A percentile compares a stretch with the other conserved stretches of the same genome.
phyloP scores from a whole-genome alignment of 2,797 vertebrate species.

The Lagocephalus sceleratus region DNA sequence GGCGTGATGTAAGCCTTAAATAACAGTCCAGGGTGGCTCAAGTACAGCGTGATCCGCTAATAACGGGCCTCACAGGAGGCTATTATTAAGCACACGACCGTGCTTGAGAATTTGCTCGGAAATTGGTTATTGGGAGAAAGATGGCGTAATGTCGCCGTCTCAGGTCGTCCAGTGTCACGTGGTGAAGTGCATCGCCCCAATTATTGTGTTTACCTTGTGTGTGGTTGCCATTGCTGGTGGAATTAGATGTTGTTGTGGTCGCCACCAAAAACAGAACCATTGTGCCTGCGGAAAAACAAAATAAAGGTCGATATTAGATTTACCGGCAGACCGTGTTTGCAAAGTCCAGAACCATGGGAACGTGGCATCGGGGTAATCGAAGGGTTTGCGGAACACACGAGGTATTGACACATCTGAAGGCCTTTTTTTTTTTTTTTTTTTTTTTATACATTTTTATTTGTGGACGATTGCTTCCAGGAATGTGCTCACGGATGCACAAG shows the following conservation, averaged over 20 bases:
- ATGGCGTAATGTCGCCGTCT: constrained; percentile 25
- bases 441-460: constrained; percentile 10
- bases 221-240: constrained; percentile 41
- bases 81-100: constrained; percentile 47
- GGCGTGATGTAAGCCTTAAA: constrained; percentile 52
- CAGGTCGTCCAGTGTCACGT: constrained; percentile 37
- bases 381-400: constrained; percentile 47
- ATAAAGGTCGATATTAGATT: constrained; percentile 63
- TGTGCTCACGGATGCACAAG: constrained; percentile 61
- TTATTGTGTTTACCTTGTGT: constrained; percentile 61
- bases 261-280: constrained; percentile 76
- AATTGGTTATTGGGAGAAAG: constrained; percentile 40
- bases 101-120: constrained; percentile 21
- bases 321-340: constrained; percentile 46
- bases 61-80: constrained; percentile 48
- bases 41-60: constrained; percentile 55
- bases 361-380: constrained; percentile 19
- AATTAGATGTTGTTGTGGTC: constrained; percentile 47
- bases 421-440: constrained; percentile 40
- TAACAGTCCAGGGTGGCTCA: constrained; percentile 37
- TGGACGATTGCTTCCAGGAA: constrained; percentile 48
- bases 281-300: constrained; percentile 71
- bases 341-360: constrained; percentile 37
- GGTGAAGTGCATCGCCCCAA: constrained; percentile 9
- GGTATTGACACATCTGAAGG: constrained; percentile 47